Evolutionary conservation across 2,888 invertebrate genomes (phyloP), one percentile per base, ranked within the genome.

Genomic region (Pseudolycoriella hygida): DNA sequence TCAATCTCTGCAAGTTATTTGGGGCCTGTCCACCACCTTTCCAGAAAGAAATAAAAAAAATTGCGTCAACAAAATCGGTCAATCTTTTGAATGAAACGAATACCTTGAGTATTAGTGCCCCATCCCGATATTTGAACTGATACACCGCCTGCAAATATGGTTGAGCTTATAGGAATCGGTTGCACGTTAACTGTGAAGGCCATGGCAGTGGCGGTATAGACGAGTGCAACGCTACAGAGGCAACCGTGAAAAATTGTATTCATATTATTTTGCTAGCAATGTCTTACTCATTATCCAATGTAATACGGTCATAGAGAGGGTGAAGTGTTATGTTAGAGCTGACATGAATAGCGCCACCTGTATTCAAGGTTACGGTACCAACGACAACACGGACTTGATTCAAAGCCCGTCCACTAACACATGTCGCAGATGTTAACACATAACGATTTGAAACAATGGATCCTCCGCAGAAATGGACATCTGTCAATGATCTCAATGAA

Each of bases 381-480:
- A 42, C 46, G 3, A 46, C 44, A 25, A 49, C 44, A 15, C 39
- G 37, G 2, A 43, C 44, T 11, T 34, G 18, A 17, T 18, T 25
- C 17, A 39, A 20, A 11, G 39, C 19, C 3, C 40, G 45, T 5
- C n/a, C 42, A 25, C 45, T 38, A 6, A 47, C 47, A 40, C 57
- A 57, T 43, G 55, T 55, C 30, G 55, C 56, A 11, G 57, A 54
- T 12, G 55, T 53, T 1, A 55, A 39, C 14, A 56, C 47, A 50
- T 52, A 54, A 17, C 50, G 46, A 6, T 40, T 41, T 37, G 43
- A 52, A 30, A 57, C 44, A 43, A 57, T 53, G 6, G 53, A 50
- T 18, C 55, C 55, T 38, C 55, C 57, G 44, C 57, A 57, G 42
- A 46, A 48, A 42, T 56, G 56, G 18, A 34, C 37, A 20, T 49